Base-by-base conservation (phyloP, 2,113 vertebrate genomes). In the Gymnogyps californianus region DNA sequence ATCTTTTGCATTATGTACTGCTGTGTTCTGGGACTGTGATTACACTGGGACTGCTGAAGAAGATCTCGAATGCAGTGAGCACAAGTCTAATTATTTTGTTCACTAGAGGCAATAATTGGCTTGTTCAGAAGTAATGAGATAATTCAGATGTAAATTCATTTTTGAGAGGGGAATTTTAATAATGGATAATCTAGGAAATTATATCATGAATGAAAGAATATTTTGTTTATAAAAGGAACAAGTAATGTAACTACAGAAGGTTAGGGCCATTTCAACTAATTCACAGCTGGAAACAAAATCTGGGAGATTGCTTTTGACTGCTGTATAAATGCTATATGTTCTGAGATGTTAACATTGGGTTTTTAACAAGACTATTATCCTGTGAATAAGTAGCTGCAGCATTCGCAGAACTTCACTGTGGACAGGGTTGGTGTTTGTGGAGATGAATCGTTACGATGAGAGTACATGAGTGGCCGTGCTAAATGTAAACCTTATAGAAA, bases 61-160 rank as follows among this genome's bases (percentile, higher is more conserved):
- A 74, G 72, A 75, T 83, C 89, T 91, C 0, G 0, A 77, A 83
- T 79, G 83, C 93, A 93, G 82, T 34, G 95, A 98, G 96, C 84
- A 94, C 70, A 62, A 90, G 55, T 91, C 92, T 97, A 96, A 97
- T 97, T 97, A 97, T 96, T 97, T 97, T 97, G 96, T 96, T 97
- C 95, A 85, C 91, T 91, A 91, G 93, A 81, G 70, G 93, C 95
- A 95, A 66, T 97, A 98, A 97, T 98, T 98, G 97, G 91, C 84
- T 98, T 97, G 92, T 97, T 98, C 95, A 97, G 94, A 87, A 96
- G 94, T 97, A 97, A 96, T 97, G 97, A 98, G 90, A 94, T 97
- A 97, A 98, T 98, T 98, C 90, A 98, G 96, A 97, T 98, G 96
- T 98, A 98, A 98, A 98, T 98, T 98, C 93, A n/a, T 86, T 97